These are phyloP conservation scores for Octodonta nipae DNA, from an alignment of 2,888 invertebrate species.

Conservation along the genomic window DNA sequence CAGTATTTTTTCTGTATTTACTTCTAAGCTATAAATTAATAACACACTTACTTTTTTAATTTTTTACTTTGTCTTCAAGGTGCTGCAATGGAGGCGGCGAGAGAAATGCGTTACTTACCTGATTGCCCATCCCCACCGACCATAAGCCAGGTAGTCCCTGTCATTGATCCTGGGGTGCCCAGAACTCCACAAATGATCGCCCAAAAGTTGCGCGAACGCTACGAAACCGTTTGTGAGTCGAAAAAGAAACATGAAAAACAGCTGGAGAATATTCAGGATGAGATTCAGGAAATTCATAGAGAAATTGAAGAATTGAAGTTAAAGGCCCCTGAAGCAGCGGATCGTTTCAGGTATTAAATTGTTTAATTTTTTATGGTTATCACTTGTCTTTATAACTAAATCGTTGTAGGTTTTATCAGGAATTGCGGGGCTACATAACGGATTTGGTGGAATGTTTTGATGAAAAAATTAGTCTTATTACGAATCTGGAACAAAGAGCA, in stretches of 20 bases:
- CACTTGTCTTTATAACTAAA: background rate
- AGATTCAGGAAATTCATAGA: slow-evolving; percentile 28
- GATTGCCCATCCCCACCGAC: slow-evolving; percentile 37
- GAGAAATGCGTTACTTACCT: slow-evolving; percentile 20
- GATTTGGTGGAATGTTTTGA: slow-evolving; percentile 95
- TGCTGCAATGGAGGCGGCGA: slow-evolving; percentile 22
- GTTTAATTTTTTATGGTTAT: background rate
- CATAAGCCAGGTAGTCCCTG: slow-evolving; percentile 26
- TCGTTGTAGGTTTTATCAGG: slow-evolving; percentile 72
- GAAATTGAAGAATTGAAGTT: slow-evolving; percentile 44
- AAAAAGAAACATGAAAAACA: slow-evolving; percentile 34
- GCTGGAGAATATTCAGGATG: slow-evolving; percentile 34
- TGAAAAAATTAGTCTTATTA: slow-evolving; percentile 75
- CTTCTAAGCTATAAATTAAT: no score
- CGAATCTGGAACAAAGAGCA: slow-evolving; percentile 67
- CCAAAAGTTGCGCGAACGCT: slow-evolving; percentile 39
- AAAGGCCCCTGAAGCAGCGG: slow-evolving; percentile 54
- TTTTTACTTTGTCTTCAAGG: no score
- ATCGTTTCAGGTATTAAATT: slow-evolving; percentile 50
- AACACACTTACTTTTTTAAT: no score
- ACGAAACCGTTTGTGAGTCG: slow-evolving; percentile 27
- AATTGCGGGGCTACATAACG: slow-evolving; percentile 75
- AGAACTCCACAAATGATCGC: slow-evolving; percentile 41
- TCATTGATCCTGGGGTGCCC: slow-evolving; percentile 30
- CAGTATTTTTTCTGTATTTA: no score